Evolutionary conservation across 2,113 vertebrate genomes (phyloP).

Genomic region (Poeciliopsis turrubarensis): DNA sequence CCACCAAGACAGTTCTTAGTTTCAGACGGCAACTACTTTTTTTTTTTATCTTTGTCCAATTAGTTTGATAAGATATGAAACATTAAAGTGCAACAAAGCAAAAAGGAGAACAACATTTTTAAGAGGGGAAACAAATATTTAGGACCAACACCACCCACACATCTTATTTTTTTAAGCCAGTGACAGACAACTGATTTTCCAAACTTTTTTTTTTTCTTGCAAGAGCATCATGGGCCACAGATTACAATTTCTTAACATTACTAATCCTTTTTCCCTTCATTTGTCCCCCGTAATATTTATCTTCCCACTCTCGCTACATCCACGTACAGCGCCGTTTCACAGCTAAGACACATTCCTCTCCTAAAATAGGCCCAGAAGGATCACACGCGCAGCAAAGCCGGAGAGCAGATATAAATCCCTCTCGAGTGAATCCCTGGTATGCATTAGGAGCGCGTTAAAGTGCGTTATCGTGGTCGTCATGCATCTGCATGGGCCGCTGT

Average conservation of each 20-base stretch:
- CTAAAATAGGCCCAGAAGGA: conserved; percentile 45
- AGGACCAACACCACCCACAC: background rate
- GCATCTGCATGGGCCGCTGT: conserved; percentile 49
- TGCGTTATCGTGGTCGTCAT: conserved; percentile 55
- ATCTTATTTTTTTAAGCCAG: background rate
- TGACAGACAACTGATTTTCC: conserved; percentile 28
- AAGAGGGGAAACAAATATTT: too few relatives aligned
- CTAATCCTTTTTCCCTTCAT: conserved; percentile 42
- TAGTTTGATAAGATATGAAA: too few relatives aligned
- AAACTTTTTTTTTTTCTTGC: conserved; percentile 13
- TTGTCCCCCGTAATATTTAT: conserved; percentile 20
- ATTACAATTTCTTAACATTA: conserved; percentile 34
- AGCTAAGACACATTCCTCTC: conserved; percentile 38
- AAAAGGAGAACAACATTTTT: too few relatives aligned
- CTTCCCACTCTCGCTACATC: conserved; percentile 24
- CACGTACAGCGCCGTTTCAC: conserved; percentile 29
- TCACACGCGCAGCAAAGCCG: conserved; percentile 32
- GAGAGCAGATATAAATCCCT: conserved; percentile 56
- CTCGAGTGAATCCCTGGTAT: conserved; percentile 54
- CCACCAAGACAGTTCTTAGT: background rate
- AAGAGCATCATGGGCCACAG: conserved; percentile 22
- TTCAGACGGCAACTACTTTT: background rate
- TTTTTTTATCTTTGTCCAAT: background rate
- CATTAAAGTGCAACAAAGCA: too few relatives aligned
- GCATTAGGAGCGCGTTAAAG: conserved; percentile 30